These are phyloP conservation scores for Formicarius rufipectus DNA, from an alignment of 2,113 vertebrate species.

Conservation along the genomic window DNA sequence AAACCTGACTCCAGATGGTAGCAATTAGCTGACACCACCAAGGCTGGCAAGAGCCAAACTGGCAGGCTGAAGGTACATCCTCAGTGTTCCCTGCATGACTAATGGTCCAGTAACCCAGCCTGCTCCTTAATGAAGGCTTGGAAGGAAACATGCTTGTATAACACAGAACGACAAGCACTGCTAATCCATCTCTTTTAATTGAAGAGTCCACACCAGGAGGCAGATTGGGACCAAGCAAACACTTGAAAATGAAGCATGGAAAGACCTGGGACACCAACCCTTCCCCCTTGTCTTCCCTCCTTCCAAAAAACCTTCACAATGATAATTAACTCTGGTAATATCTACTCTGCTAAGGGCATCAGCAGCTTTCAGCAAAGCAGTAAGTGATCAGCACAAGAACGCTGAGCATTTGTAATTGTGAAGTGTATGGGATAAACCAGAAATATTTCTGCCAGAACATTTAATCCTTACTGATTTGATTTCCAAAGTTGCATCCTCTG, in stretches of 20 bases:
- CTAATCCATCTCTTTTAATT: not conserved
- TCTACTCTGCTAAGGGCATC: not conserved
- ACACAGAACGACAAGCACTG: not conserved
- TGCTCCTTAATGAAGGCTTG: not conserved
- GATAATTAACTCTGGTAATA: not conserved
- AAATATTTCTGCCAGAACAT: not conserved
- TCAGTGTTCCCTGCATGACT: not conserved
- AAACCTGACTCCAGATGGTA: conserved; percentile 45
- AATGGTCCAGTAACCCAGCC: not conserved
- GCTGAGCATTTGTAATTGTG: not conserved
- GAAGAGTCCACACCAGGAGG: not conserved
- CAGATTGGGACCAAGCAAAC: not conserved
- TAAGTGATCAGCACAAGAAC: not conserved
- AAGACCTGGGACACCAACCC: not conserved
- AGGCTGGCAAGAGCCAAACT: conserved; percentile 14
- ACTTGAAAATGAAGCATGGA: not conserved
- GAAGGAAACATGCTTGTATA: not conserved
- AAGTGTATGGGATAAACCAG: not conserved
- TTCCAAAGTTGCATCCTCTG: not conserved
- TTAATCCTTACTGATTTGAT: not conserved
- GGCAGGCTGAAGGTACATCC: not conserved
- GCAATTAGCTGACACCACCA: conserved; percentile 22
- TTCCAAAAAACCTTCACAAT: not conserved
- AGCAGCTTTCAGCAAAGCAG: not conserved
- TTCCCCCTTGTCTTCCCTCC: not conserved